A percentile compares a stretch with the other conserved stretches of the same genome.
Evolutionary conservation across 2,888 invertebrate genomes (phyloP).

Genomic region (Lissonota sp.): DNA sequence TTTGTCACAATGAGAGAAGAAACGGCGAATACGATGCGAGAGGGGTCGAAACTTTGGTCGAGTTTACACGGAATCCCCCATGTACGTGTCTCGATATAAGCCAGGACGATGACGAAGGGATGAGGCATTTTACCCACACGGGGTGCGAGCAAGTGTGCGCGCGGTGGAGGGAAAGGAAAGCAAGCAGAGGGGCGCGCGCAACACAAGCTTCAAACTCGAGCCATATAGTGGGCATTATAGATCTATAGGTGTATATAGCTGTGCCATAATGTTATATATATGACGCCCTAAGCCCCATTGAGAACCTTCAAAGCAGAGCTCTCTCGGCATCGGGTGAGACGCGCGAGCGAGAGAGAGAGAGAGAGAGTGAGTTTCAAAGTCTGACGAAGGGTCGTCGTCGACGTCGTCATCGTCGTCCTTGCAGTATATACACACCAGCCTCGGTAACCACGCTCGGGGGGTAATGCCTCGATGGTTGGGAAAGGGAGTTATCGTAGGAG

Average conservation of each 20-base stretch:
- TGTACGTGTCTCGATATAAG: neutral
- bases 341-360: constrained; percentile 56
- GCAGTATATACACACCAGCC: constrained; percentile 9
- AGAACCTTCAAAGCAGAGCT: constrained; percentile 73
- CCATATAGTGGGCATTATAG: constrained; percentile 15
- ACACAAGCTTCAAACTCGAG: constrained; percentile 36
- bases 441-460: constrained; percentile 30
- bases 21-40: too few species aligned
- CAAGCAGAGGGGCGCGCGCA: constrained; percentile 44
- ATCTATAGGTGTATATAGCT: constrained; percentile 29
- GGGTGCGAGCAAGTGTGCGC: neutral
- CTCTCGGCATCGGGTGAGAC: constrained; percentile 57
- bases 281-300: constrained; percentile 70
- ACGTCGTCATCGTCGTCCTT: constrained; percentile 45
- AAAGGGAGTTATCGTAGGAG: constrained; percentile 40
- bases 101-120: neutral
- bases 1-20: too few species aligned
- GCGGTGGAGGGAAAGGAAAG: constrained; percentile 1
- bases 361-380: constrained; percentile 62
- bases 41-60: too few species aligned
- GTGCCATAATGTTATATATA: constrained; percentile 26
- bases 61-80: neutral
- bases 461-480: constrained; percentile 54
- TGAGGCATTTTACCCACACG: neutral
- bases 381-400: constrained; percentile 62